A percentile compares a stretch with the other conserved stretches of the same genome.
Evolutionary conservation across 2,888 invertebrate genomes (phyloP).

Genomic region (Plagiodera versicolora): DNA sequence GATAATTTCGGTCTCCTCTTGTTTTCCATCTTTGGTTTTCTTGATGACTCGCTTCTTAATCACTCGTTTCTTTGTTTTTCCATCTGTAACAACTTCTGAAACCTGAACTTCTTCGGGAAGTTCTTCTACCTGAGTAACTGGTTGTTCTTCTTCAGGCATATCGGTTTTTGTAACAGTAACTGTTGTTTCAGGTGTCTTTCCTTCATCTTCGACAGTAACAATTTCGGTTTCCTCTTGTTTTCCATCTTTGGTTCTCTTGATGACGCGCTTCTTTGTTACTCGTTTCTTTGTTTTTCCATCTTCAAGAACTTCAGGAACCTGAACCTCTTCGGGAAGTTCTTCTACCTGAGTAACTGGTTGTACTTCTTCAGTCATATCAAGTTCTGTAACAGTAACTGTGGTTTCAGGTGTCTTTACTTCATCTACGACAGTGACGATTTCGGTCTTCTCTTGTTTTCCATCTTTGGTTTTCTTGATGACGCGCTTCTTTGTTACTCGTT

Average conservation of each 20-base stretch:
- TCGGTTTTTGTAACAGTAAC: conserved; percentile 42
- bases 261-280: conserved; percentile 50
- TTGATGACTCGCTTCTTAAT: conserved; percentile 52
- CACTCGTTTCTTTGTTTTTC: conserved; percentile 38
- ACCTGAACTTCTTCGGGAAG: conserved; percentile 38
- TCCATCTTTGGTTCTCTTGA: conserved; percentile 51
- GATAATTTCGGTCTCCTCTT: conserved; percentile 49
- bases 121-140: conserved; percentile 44
- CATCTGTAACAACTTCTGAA: conserved; percentile 44
- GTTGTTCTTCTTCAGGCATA: conserved; percentile 39
- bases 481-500: conserved; percentile 41
- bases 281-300: conserved; percentile 38
- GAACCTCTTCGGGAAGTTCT: conserved; percentile 37
- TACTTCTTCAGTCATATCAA: conserved; percentile 40
- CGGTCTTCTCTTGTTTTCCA: conserved; percentile 40
- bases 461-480: conserved; percentile 42
- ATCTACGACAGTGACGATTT: conserved; percentile 46
- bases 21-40: conserved; percentile 50
- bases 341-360: background rate
- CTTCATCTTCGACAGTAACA: conserved; percentile 53
- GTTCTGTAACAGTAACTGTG: conserved; percentile 52
- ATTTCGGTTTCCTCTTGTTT: conserved; percentile 53
- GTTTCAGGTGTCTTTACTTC: conserved; percentile 50
- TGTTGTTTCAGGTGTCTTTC: conserved; percentile 48
- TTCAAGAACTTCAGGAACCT: conserved; percentile 36